A percentile compares a stretch with the other conserved stretches of the same genome.
Evolutionary conservation across 2,113 vertebrate genomes (phyloP).

Genomic region (Paedocypris sp.): DNA sequence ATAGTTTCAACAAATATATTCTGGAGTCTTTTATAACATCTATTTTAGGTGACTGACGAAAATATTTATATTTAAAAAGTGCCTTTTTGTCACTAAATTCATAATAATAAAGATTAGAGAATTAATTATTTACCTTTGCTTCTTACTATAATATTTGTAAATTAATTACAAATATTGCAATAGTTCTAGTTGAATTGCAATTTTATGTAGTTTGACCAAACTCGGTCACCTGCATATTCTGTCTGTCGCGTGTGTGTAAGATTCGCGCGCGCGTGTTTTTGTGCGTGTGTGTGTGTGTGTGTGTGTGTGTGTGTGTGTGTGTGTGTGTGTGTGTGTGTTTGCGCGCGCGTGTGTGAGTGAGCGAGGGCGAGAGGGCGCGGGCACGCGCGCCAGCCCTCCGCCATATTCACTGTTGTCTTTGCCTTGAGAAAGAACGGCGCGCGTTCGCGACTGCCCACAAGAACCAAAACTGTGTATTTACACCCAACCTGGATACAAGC

Average conservation of each 20-base stretch:
- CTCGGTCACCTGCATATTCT: constrained; percentile 8
- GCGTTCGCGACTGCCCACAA: constrained; percentile 55
- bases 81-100: too few relatives aligned
- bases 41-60: too few relatives aligned
- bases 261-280: constrained; percentile 19
- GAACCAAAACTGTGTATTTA: constrained; percentile 54
- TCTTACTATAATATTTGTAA: too few relatives aligned
- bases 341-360: constrained; percentile 44
- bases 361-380: constrained; percentile 1
- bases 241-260: constrained; percentile 62
- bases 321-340: constrained; percentile 2
- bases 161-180: too few relatives aligned
- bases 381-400: constrained; percentile 72
- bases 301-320: constrained; percentile 10
- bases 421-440: constrained; percentile 66
- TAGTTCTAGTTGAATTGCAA: neutral
- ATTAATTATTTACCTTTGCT: too few relatives aligned
- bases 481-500: constrained; percentile 44
- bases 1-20: too few relatives aligned
- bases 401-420: constrained; percentile 97
- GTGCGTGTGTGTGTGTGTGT: constrained; percentile 57
- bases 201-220: neutral
- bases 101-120: too few relatives aligned
- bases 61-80: too few relatives aligned
- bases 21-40: too few relatives aligned